Evolutionary conservation across 2,113 vertebrate genomes (phyloP), one percentile per base, ranked within the genome.

Genomic region (Xyrauchen texanus): DNA sequence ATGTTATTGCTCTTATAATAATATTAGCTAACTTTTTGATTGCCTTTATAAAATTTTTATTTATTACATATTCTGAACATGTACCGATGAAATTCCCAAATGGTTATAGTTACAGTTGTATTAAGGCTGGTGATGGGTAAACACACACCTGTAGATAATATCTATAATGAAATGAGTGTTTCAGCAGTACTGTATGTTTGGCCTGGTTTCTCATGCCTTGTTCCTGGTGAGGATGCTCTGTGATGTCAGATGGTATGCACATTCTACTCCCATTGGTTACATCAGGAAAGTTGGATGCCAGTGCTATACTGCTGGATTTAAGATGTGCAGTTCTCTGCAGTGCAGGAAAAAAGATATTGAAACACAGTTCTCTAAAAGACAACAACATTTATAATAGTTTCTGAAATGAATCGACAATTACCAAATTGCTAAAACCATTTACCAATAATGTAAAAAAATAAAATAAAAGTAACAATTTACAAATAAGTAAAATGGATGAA

Each of bases 221-320:
- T 44, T 69, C 3, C 53, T 60, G 76, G 46, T 60, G 49, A 66
- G 60, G 53, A 60, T 71, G 13, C 61, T n/a, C 65, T 80, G 79
- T 46, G 72, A 73, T 82, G 84, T 87, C 80, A 63, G 78, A 34
- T 76, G 80, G 80, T 85, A 80, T 52, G 76, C 81, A 78, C 84
- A 85, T 89, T 88, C 88, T 85, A 82, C 75, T 61, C 67, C 84
- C 68, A 75, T 86, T 87, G 87, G 86, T 84, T 83, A 3, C 65
- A 73, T 34, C 73, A 85, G 87, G 83, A 86, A 85, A 80, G 80
- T 77, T 61, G 84, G 80, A 86, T 76, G 79, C 21, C 21, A 34
- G 21, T 34, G 21, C 77, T 78, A 76, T 85, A 73, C 64, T 16
- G 57, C 63, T 34, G 42, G 55, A 53, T 47, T 34, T 74, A 78